These are phyloP conservation scores for Drosophila yakuba DNA, from an alignment of 1,140 invertebrate genomes.

Conservation along the genomic window DNA sequence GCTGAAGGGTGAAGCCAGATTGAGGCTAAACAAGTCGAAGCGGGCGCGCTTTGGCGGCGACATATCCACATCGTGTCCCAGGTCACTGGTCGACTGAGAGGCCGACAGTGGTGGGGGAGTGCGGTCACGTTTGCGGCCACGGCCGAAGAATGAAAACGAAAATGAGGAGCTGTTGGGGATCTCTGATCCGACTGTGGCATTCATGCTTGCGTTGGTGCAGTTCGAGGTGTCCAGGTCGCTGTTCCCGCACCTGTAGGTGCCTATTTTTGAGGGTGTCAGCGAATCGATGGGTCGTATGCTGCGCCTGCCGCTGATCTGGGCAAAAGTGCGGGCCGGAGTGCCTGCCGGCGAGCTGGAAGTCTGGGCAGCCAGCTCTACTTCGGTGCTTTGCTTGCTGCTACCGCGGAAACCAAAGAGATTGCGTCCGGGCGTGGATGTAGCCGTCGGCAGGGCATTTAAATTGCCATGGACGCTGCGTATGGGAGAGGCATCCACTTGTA, in stretches of 20 bases:
- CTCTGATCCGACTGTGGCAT: constrained; percentile 80
- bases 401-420: constrained; percentile 55
- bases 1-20: constrained; percentile 70
- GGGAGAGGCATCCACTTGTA: constrained; percentile 63
- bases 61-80: constrained; percentile 68
- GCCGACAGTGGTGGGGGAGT: constrained; percentile 60
- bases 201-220: constrained; percentile 75
- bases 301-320: constrained; percentile 74
- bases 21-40: constrained; percentile 71
- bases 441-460: constrained; percentile 44
- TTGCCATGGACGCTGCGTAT: constrained; percentile 22
- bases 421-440: constrained; percentile 76
- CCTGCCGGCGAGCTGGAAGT: constrained; percentile 45
- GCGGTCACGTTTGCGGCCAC: constrained; percentile 74
- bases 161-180: constrained; percentile 75
- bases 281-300: constrained; percentile 61
- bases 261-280: constrained; percentile 68
- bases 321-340: constrained; percentile 53
- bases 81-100: constrained; percentile 66
- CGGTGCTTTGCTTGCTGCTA: constrained; percentile 52
- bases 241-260: constrained; percentile 63
- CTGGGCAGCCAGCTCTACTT: constrained; percentile 58
- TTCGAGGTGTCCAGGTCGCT: constrained; percentile 70
- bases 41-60: constrained; percentile 79
- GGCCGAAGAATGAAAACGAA: constrained; percentile 74